Evolutionary conservation across 2,113 vertebrate species (phyloP).

Genomic region (Passer montanus): DNA sequence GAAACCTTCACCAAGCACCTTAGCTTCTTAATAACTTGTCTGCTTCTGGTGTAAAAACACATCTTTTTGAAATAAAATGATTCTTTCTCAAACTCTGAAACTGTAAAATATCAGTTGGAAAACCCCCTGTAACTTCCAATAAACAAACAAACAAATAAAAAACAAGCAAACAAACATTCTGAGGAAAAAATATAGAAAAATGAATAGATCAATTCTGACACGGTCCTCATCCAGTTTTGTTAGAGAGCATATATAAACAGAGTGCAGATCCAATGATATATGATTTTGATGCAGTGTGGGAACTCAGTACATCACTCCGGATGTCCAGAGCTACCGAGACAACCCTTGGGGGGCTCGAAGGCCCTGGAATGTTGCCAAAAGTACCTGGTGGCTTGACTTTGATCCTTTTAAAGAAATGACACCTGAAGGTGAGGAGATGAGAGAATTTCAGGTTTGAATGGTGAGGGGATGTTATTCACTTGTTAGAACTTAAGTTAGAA

Average conservation of each 20-base stretch:
- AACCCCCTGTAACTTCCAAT: too few relatives aligned
- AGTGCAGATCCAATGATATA: accelerated
- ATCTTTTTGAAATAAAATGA: background rate
- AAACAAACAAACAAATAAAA: background rate
- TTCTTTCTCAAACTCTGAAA: background rate
- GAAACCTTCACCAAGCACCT: background rate
- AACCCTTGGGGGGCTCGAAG: too few relatives aligned
- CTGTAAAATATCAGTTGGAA: background rate
- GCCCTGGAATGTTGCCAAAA: too few relatives aligned
- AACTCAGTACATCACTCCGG: too few relatives aligned
- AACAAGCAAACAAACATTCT: background rate
- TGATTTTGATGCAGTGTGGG: background rate
- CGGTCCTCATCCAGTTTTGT: background rate
- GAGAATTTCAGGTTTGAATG: too few relatives aligned
- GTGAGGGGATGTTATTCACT: too few relatives aligned
- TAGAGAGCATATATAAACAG: background rate
- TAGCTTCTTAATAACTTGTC: background rate
- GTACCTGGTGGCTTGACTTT: too few relatives aligned
- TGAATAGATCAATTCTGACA: background rate
- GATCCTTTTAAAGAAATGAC: too few relatives aligned
- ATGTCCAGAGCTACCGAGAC: too few relatives aligned
- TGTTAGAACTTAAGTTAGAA: too few relatives aligned
- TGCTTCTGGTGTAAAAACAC: background rate
- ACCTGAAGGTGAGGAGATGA: too few relatives aligned
- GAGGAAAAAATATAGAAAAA: background rate